Evolutionary conservation across 2,113 vertebrate species (phyloP), one percentile per base, ranked within the genome.

Genomic region (Girardinichthys multiradiatus): DNA sequence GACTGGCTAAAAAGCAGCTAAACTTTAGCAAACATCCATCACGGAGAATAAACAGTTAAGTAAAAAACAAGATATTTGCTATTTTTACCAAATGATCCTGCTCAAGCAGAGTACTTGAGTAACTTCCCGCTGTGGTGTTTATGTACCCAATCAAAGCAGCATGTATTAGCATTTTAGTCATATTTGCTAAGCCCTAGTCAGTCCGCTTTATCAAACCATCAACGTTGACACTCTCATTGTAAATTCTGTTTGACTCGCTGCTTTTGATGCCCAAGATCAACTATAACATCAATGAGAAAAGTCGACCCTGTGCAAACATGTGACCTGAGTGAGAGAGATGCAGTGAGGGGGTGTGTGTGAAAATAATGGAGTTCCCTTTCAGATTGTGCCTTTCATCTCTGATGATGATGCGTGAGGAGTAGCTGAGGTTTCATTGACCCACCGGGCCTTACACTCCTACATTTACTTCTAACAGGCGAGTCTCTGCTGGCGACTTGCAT

Each of bases 231-330:
- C 65, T 86, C 48, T 87, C 57, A 71, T 85, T 86, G 68, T 14
- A 58, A 75, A 89, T 90, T 92, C 88, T 58, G 79, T 91, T 92
- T 89, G 87, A 89, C 76, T 73, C 57, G 4, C 67, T 48, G 72
- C 72, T 87, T 90, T 92, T 91, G 87, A 92, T 85, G 89, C 79
- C 69, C 3, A 33, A 77, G 80, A 86, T 87, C 86, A 84, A 90
- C 80, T 74, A 15, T 66, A 75, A 72, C 86, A 80, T 87, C 85
- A 83, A 81, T 76, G 79, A 76, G 61, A 68, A 17, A 71, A 70
- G 64, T 83, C 71, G 24, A 79, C 77, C 19, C 60, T 72, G 72
- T 33, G 74, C 17, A 77, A n/a, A 48, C 48, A 37, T 69, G 82
- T 74, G 79, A 80, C 86, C 83, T 19, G 69, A 68, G 67, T 1